These are phyloP conservation scores for Prietella phreatophila DNA, from an alignment of 2,113 vertebrate genomes.

Conservation along the genomic window DNA sequence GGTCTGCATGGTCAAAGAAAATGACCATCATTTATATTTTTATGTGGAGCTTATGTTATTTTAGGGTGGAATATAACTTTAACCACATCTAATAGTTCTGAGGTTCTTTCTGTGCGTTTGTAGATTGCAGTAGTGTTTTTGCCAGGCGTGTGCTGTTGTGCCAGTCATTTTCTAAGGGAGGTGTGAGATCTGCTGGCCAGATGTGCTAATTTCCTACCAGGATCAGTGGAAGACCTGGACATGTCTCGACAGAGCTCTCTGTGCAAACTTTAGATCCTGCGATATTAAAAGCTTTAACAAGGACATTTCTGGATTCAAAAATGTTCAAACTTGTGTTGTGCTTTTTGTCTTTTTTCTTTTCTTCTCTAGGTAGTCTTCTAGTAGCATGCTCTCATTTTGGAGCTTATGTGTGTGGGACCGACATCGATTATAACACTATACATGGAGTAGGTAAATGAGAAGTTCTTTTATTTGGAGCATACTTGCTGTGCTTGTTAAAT, in stretches of 20 bases:
- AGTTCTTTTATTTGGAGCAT: background rate
- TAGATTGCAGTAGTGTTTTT: constrained; percentile 35
- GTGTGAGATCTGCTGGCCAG: constrained; percentile 54
- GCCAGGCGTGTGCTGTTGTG: constrained; percentile 29
- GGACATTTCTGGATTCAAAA: background rate
- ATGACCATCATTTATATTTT: background rate
- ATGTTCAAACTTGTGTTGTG: background rate
- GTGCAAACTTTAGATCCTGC: constrained; percentile 11
- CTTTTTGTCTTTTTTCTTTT: background rate
- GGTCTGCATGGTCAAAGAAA: background rate
- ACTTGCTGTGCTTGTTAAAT: background rate
- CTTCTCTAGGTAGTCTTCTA: constrained; percentile 84
- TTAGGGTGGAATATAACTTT: background rate
- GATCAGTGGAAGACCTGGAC: constrained; percentile 14
- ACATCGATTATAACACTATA: constrained; percentile 96
- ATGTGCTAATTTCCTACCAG: constrained; percentile 51
- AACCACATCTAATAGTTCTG: background rate
- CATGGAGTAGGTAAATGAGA: constrained; percentile 85
- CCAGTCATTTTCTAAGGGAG: constrained; percentile 25
- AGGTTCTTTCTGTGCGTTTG: constrained; percentile 19
- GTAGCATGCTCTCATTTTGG: constrained; percentile 94
- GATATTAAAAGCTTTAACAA: constrained; percentile 4
- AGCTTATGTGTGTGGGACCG: constrained; percentile 91
- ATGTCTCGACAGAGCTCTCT: constrained; percentile 22
- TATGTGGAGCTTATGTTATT: background rate